Conservation (phyloP, 1,140 invertebrate genomes). For the Andrena cerasifolii region DNA sequence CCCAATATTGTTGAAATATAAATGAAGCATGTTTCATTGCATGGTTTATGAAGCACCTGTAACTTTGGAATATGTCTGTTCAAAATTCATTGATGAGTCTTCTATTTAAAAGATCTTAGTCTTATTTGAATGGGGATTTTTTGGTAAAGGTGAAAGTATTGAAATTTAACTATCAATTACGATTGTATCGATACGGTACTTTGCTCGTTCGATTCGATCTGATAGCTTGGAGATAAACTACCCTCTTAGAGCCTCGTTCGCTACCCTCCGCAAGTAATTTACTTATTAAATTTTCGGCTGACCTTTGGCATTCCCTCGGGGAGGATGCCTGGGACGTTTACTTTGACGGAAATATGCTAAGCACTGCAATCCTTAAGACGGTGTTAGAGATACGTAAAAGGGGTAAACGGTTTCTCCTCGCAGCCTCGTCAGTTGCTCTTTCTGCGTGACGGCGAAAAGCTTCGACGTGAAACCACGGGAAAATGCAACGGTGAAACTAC, state of each 20-base stretch:
- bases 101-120: too few species aligned
- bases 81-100: too few species aligned
- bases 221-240: constrained; percentile 38
- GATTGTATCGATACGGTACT: too few species aligned
- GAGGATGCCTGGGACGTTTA: constrained; percentile 78
- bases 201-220: background rate
- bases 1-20: too few species aligned
- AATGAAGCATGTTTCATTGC: too few species aligned
- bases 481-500: background rate
- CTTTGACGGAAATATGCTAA: constrained; percentile 81
- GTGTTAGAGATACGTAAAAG: constrained; percentile 55
- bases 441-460: background rate
- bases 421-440: constrained; percentile 11
- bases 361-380: constrained; percentile 75
- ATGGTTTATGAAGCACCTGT: too few species aligned
- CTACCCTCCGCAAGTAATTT: constrained; percentile 77
- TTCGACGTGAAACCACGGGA: background rate
- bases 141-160: too few species aligned
- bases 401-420: constrained; percentile 50
- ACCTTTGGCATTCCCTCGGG: constrained; percentile 79
- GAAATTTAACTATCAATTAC: too few species aligned
- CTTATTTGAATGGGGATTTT: too few species aligned
- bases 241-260: constrained; percentile 16
- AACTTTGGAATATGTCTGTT: too few species aligned
- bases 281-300: constrained; percentile 81